Conservation (phyloP, 2,888 invertebrate species). For the Sialis fuliginosa region DNA sequence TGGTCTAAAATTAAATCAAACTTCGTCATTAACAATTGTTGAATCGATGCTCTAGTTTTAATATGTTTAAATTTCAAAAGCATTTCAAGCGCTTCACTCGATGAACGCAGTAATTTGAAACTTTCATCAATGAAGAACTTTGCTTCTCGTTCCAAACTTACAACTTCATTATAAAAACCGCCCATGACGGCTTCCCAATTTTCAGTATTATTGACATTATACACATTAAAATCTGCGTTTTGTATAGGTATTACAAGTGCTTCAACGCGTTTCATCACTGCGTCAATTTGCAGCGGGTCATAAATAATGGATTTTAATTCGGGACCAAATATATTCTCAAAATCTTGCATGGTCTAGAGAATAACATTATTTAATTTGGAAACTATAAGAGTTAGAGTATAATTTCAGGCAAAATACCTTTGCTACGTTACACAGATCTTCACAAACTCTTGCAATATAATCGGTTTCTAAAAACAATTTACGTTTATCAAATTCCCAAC, state of each 20-base stretch:
- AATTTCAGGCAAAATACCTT: constrained; percentile 29
- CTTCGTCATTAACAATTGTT: constrained; percentile 55
- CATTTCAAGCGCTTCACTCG: constrained; percentile 66
- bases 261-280: constrained; percentile 63
- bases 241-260: constrained; percentile 57
- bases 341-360: constrained; percentile 57
- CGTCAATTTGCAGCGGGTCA: constrained; percentile 74
- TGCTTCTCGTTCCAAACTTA: constrained; percentile 60
- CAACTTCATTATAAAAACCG: constrained; percentile 58
- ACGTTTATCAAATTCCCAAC: constrained; percentile 85
- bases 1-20: constrained; percentile 73
- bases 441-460: constrained; percentile 64
- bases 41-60: constrained; percentile 56
- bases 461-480: constrained; percentile 69
- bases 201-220: constrained; percentile 55
- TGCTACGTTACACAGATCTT: constrained; percentile 61
- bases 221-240: constrained; percentile 70
- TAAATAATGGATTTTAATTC: constrained; percentile 74
- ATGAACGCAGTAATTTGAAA: constrained; percentile 61
- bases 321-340: constrained; percentile 75
- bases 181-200: constrained; percentile 75
- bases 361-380: no score
- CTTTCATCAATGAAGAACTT: constrained; percentile 73
- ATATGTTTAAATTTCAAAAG: constrained; percentile 64
- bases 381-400: no score